Percentiles rank a stretch among this genome's conserved stretches.
These are phyloP conservation scores for Amblyopsis rosae DNA, from an alignment of 2,113 vertebrate species.

Conservation along the genomic window DNA sequence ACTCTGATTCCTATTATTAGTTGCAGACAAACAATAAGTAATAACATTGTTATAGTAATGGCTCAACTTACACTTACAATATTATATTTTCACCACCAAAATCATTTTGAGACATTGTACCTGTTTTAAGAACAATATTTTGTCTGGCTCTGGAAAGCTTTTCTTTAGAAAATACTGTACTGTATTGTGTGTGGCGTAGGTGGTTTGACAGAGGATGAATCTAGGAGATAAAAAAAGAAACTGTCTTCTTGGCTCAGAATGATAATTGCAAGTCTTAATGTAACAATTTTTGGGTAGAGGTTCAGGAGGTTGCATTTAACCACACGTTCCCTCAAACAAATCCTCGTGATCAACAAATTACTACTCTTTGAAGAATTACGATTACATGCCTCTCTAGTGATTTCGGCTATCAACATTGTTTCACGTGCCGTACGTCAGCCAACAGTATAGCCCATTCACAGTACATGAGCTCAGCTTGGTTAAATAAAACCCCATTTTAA, in stretches of 20 bases:
- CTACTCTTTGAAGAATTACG: constrained; percentile 42
- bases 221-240: constrained; percentile 39
- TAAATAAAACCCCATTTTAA: constrained; percentile 33
- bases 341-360: constrained; percentile 55
- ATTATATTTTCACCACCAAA: constrained; percentile 46
- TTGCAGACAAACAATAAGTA: not conserved
- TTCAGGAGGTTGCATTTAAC: constrained; percentile 58
- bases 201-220: constrained; percentile 51
- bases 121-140: constrained; percentile 18
- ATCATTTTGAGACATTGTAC: constrained; percentile 13
- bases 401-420: constrained; percentile 53
- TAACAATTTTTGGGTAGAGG: constrained; percentile 47
- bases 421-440: constrained; percentile 28
- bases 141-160: constrained; percentile 41
- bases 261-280: constrained; percentile 60
- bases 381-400: constrained; percentile 35
- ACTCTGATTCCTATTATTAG: constrained; percentile 5
- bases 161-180: constrained; percentile 28
- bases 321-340: constrained; percentile 39
- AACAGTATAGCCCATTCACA: constrained; percentile 33
- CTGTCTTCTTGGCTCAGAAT: constrained; percentile 46
- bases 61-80: constrained; percentile 39
- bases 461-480: constrained; percentile 24
- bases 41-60: constrained; percentile 15
- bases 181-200: constrained; percentile 30